A percentile compares a stretch with the other conserved stretches of the same genome.
Evolutionary conservation across 2,797 vertebrate species (phyloP).

Genomic region (Anolis apletophallus): DNA sequence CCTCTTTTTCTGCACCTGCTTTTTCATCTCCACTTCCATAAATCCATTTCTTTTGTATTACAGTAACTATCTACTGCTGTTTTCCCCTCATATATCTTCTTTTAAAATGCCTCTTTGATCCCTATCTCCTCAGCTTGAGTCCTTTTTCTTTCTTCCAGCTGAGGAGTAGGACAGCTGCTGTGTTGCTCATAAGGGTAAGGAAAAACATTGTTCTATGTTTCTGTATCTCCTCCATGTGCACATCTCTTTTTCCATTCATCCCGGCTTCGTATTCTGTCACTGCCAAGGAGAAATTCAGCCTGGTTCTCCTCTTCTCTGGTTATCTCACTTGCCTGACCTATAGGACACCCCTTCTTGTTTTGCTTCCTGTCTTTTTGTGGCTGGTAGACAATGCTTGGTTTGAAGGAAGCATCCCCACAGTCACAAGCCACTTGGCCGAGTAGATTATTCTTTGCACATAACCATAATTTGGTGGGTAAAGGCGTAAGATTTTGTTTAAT

Average conservation of each 20-base stretch:
- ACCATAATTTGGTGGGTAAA: neutral
- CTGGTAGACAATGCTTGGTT: slow-evolving; percentile 54
- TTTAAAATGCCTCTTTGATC: slow-evolving; percentile 25
- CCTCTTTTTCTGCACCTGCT: neutral
- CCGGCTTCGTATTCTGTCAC: neutral
- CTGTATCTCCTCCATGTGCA: slow-evolving; percentile 8
- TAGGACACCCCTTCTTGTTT: slow-evolving; percentile 51
- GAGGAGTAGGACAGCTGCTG: slow-evolving; percentile 54
- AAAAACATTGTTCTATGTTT: neutral
- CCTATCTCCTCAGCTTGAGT: neutral
- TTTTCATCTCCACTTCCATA: neutral
- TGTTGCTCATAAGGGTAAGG: neutral
- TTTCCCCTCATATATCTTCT: neutral
- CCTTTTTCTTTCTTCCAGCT: slow-evolving; percentile 21
- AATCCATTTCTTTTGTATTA: slow-evolving; percentile 24
- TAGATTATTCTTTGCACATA: neutral
- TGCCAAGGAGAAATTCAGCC: neutral
- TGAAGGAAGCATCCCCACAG: slow-evolving; percentile 62
- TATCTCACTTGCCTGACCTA: slow-evolving; percentile 6
- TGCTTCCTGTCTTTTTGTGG: slow-evolving; percentile 45
- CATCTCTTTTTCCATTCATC: neutral
- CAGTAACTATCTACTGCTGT: slow-evolving; percentile 1
- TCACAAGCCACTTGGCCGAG: slow-evolving; percentile 56
- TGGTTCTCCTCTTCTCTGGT: neutral
- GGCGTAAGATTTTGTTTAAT: neutral